Evolutionary conservation across 2,113 vertebrate genomes (phyloP), one percentile per base, ranked within the genome.

Genomic region (Aspiorhynchus laticeps): DNA sequence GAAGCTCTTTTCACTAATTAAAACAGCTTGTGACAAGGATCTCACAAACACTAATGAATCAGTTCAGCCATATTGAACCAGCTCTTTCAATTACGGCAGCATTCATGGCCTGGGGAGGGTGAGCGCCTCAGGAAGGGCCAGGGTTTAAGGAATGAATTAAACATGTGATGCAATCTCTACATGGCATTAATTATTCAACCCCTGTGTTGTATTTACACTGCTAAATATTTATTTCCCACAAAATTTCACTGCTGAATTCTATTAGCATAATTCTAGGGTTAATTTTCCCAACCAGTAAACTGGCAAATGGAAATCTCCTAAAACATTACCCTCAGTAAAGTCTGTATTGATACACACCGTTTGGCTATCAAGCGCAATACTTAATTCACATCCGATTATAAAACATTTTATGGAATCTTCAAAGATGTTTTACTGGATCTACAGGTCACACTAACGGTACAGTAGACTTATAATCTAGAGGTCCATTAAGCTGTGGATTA

Each of bases 201-300:
- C 41, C 21, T 65, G 67, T 87, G 89, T 90, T 91, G 79, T 91
- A 87, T 92, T 94, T 92, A 90, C 90, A 90, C 87, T 90, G 90
- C 91, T 89, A 91, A 87, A 89, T 92, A 89, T 87, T 87, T 88
- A 86, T 88, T 80, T 75, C 71, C 83, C 86, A 84, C 87, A 76
- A 41, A 53, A 81, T 75, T 17, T 48, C 48, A 65, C 85, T 86
- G 71, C 17, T 12, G 43, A 12, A 86, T 86, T 80, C 48, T 74
- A 85, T 92, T 89, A 86, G 80, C 83, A 86, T 88, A 31, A 38
- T 24, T 88, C 78, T 69, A 17, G 74, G 65, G 53, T 80, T 84
- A 38, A 26, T 65, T 53, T 86, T 53, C 61, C 75, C 84, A 43
- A 75, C 73, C 86, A 87, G 67, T 82, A 65, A 36, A 71, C 38